phyloP scores from a whole-genome alignment of 2,113 vertebrate genomes.

The Spea multiplicata region DNA sequence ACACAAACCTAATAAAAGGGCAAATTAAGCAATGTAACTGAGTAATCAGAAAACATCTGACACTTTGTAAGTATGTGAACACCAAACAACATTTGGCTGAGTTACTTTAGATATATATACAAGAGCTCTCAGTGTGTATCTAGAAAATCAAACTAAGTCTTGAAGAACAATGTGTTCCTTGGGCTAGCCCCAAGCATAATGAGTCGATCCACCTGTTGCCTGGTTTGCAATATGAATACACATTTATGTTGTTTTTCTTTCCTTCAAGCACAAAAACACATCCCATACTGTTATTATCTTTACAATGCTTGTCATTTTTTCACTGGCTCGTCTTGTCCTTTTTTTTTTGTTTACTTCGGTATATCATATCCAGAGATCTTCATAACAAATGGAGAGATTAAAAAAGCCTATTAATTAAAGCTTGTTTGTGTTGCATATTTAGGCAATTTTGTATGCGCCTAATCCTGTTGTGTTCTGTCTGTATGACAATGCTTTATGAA shows the following conservation, averaged over 20 bases:
- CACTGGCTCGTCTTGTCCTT: not conserved
- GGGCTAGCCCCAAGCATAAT: conserved; percentile 52
- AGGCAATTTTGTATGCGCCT: too few species aligned
- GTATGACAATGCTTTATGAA: too few species aligned
- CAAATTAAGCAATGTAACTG: not conserved
- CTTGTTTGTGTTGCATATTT: too few species aligned
- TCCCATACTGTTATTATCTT: conserved; percentile 2
- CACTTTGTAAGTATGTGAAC: conserved; percentile 12
- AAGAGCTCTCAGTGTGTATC: conserved; percentile 52
- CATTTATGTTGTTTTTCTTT: conserved; percentile 26
- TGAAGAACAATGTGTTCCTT: conserved; percentile 51
- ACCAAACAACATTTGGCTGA: conserved; percentile 20
- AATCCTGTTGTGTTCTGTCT: too few species aligned
- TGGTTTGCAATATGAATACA: conserved; percentile 30
- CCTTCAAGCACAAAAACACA: not conserved
- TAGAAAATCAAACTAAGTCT: conserved; percentile 54
- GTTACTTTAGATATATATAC: conserved; percentile 22
- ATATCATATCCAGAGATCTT: not conserved
- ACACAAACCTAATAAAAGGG: not conserved
- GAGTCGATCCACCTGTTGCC: conserved; percentile 41
- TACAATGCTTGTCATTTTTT: not conserved
- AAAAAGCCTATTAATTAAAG: not conserved
- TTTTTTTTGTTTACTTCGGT: not conserved
- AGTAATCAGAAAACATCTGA: conserved; percentile 14
- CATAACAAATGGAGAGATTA: not conserved